These are phyloP conservation scores for Matsumyia berberina DNA, from an alignment of 2,888 invertebrate genomes.

Conservation along the genomic window DNA sequence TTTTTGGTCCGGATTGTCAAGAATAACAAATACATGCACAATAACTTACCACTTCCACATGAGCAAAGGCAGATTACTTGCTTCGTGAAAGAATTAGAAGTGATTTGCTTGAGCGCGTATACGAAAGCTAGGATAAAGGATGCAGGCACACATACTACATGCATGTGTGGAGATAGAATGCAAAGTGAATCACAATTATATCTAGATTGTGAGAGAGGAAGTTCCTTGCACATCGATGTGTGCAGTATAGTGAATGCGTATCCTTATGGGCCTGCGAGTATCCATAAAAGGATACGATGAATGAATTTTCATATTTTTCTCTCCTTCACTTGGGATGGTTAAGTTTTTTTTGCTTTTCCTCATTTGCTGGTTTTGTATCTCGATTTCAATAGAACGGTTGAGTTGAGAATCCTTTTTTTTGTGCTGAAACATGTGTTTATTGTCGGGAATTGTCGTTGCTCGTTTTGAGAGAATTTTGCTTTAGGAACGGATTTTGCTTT, in stretches of 20 bases:
- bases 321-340: background rate
- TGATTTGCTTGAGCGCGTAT: slow-evolving; percentile 19
- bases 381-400: slow-evolving; percentile 7
- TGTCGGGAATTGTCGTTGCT: slow-evolving; percentile 14
- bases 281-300: background rate
- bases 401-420: slow-evolving; percentile 16
- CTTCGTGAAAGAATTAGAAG: slow-evolving; percentile 28
- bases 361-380: slow-evolving; percentile 14
- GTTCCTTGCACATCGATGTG: slow-evolving; percentile 22
- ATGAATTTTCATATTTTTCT: slow-evolving; percentile 9
- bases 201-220: background rate
- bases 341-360: background rate
- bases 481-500: background rate
- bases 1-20: slow-evolving; percentile 3
- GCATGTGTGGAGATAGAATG: no score
- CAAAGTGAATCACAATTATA: no score
- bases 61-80: slow-evolving; percentile 35
- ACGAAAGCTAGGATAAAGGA: background rate
- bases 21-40: background rate
- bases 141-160: background rate
- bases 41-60: slow-evolving; percentile 34
- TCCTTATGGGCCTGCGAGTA: slow-evolving; percentile 8
- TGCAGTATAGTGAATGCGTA: no score
- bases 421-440: slow-evolving; percentile 26
- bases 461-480: background rate